Base-by-base conservation (phyloP, 2,888 invertebrate genomes). In the Trisateles emortualis region DNA sequence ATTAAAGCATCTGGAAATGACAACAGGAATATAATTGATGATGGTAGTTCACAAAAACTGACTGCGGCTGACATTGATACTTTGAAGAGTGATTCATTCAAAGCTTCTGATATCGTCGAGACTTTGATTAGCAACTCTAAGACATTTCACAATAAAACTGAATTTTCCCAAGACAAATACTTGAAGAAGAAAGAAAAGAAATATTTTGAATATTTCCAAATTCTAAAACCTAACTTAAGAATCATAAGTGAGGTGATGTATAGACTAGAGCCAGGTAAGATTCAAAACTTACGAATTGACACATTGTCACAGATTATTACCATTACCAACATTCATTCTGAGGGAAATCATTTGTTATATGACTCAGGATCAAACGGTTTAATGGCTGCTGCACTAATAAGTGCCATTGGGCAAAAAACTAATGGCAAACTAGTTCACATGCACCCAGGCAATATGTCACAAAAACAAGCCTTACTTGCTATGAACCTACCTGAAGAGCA, bases 161-260 rank as follows among this genome's bases (percentile, higher is more conserved):
- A 97, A 76, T 99, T 96, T 84, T 96, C 97, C 0, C 97, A 99
- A 84, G 97, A 97, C 71, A 99, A 99, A 84, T 99, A 99, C 84
- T 93, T 99, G 36, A 96, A 96, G 74, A 99, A 99, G 83, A 99
- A 99, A 84, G 97, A 97, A 75, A 96, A 96, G 72, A 99, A 99
- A 87, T 99, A 98, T 87, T 96, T 95, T 79, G 97, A 97, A 76
- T 96, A 95, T 77, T 90, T 98, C 11, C 95, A 96, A 66, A 94
- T 99, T 41, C 90, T 96, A 3, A 95, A 94, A 78, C 98, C 99
- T 0, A 97, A 95, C 30, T 94, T 99, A 52, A 93, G 97, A 39
- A 88, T 97, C n/a, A 86, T 99, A 38, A 93, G 96, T 14, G 97
- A 98, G 72, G 96, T 98, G 75, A 97, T 97, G 86, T 97, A 96